Evolutionary conservation across 37 sponge, comb jelly and placozoan genomes (phyloP).

Genomic region (Beroe forskalii): DNA sequence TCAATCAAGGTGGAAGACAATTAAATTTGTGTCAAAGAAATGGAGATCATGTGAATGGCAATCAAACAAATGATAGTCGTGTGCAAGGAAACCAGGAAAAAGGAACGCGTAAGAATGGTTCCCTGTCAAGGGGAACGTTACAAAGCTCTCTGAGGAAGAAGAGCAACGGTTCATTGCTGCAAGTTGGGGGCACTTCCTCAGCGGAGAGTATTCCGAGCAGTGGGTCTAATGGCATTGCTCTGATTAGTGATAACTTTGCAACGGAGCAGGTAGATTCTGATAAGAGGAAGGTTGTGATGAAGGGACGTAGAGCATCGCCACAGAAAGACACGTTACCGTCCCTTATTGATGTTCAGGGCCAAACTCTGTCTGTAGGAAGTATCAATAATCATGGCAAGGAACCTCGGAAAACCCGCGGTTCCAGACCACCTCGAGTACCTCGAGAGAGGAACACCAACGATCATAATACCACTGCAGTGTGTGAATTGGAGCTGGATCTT

Average conservation of each 20-base stretch:
- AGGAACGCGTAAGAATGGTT: background rate
- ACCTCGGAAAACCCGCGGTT: background rate
- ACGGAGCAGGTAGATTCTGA: background rate
- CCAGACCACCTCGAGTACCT: constrained; percentile 5
- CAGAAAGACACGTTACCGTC: background rate
- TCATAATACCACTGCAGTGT: background rate
- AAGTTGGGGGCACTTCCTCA: background rate
- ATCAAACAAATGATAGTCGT: background rate
- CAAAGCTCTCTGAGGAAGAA: background rate
- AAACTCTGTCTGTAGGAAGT: background rate
- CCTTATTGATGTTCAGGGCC: constrained; percentile 12
- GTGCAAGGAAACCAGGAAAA: background rate
- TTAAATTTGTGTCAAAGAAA: too few species aligned
- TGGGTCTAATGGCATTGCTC: background rate
- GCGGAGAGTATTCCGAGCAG: background rate
- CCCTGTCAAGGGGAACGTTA: background rate
- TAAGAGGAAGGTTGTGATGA: background rate
- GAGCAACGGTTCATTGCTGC: background rate
- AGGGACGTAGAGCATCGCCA: background rate
- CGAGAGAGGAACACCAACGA: background rate
- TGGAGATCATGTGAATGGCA: too few species aligned
- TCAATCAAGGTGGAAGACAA: too few species aligned
- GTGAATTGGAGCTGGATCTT: constrained; percentile 10
- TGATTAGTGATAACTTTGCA: background rate
- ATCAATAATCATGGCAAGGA: background rate